phyloP scores from a whole-genome alignment of 2,888 invertebrate species.

The Beris morrisii region DNA sequence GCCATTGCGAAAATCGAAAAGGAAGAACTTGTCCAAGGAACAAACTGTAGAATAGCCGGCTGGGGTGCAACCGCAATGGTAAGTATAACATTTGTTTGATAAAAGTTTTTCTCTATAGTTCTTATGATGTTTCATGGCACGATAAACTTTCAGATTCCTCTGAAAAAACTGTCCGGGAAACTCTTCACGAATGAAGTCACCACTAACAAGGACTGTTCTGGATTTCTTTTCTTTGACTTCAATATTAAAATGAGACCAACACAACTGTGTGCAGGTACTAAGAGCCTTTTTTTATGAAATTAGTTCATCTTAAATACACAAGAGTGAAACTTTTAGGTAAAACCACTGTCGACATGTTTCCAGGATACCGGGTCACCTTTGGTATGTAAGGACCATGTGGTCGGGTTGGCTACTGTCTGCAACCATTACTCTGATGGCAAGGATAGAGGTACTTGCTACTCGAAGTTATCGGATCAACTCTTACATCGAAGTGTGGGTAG shows the following conservation, averaged over 20 bases:
- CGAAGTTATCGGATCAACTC: not conserved
- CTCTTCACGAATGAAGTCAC: not conserved
- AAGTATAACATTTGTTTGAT: not conserved
- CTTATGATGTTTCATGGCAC: not conserved
- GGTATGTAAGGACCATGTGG: not conserved
- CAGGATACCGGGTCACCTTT: slow-evolving; percentile 12
- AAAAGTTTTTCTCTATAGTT: not conserved
- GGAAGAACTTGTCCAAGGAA: not conserved
- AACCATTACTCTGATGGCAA: not conserved
- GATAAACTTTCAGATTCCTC: not conserved
- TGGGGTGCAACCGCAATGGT: slow-evolving; percentile 7
- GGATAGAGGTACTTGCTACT: not conserved
- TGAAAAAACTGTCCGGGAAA: not conserved
- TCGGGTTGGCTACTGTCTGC: slow-evolving; percentile 4
- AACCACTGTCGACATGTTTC: not conserved
- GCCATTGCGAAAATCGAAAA: not conserved
- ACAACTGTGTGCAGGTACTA: slow-evolving; percentile 3
- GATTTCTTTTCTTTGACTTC: slow-evolving; percentile 5
- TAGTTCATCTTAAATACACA: not conserved
- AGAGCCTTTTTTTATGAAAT: not conserved
- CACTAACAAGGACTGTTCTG: not conserved
- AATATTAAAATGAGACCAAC: not conserved
- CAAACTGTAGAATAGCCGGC: not conserved
- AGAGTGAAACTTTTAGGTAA: no score
- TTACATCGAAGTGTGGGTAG: not conserved